phyloP scores from a whole-genome alignment of 2,113 vertebrate genomes.

The Furnarius figulus region DNA sequence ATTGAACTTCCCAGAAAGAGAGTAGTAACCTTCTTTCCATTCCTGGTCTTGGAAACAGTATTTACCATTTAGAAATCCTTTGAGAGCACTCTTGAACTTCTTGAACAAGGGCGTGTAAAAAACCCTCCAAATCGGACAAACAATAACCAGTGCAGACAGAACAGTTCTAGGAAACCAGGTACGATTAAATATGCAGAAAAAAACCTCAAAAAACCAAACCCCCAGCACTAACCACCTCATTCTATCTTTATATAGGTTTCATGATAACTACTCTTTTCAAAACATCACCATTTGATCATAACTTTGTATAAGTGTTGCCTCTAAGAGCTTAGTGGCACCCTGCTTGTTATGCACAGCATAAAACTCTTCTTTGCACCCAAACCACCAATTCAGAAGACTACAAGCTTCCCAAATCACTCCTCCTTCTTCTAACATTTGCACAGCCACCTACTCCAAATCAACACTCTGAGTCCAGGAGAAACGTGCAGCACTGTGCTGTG shows the following conservation, averaged over 20 bases:
- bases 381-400: neutral
- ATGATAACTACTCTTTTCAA: neutral
- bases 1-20: neutral
- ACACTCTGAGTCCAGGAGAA: neutral
- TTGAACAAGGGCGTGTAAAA: neutral
- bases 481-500: rapidly evolving
- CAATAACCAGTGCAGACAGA: neutral
- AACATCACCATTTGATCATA: neutral
- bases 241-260: neutral
- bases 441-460: neutral
- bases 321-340: neutral
- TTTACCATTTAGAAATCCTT: neutral
- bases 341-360: neutral
- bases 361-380: neutral
- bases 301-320: neutral
- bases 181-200: rapidly evolving
- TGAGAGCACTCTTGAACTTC: neutral
- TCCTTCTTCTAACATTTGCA: neutral
- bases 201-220: neutral
- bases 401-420: neutral
- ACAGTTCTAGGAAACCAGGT: neutral
- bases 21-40: neutral
- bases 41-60: neutral
- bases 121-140: neutral
- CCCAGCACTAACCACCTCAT: neutral